Evolutionary conservation across 1,140 invertebrate genomes (phyloP).

Genomic region (Meteorus sp.): DNA sequence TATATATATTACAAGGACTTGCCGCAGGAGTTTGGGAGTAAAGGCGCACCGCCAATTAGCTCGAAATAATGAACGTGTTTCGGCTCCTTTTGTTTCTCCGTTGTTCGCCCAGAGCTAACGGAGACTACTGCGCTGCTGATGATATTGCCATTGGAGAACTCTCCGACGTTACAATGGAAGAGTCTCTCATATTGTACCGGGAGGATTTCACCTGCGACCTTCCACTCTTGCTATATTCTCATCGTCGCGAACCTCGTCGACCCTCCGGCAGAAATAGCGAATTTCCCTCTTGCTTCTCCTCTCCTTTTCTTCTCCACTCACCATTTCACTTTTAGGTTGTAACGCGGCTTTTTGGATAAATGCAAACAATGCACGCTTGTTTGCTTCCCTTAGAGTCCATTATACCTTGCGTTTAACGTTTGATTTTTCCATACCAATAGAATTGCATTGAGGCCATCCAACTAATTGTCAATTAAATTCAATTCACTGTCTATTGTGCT

Average conservation of each 20-base stretch:
- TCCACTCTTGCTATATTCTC: slow-evolving; percentile 14
- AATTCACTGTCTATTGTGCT: too few species aligned
- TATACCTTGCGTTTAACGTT: background rate
- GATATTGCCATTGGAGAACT: slow-evolving; percentile 41
- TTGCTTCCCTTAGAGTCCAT: slow-evolving; percentile 9
- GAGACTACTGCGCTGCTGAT: slow-evolving; percentile 11
- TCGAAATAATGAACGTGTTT: slow-evolving; percentile 61
- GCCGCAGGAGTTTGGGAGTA: slow-evolving; percentile 31
- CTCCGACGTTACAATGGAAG: slow-evolving; percentile 37
- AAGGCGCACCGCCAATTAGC: slow-evolving; percentile 58
- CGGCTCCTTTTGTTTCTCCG: slow-evolving; percentile 57
- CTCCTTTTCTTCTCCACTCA: background rate
- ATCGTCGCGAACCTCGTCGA: background rate
- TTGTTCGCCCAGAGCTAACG: slow-evolving; percentile 45
- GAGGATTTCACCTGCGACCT: slow-evolving; percentile 25
- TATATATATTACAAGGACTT: too few species aligned
- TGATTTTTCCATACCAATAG: background rate
- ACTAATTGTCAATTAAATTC: slow-evolving; percentile 31
- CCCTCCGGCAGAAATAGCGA: too few species aligned
- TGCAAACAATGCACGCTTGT: slow-evolving; percentile 16
- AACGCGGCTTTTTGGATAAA: slow-evolving; percentile 17
- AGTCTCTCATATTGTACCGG: slow-evolving; percentile 16
- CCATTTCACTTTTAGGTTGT: background rate
- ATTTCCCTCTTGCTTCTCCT: background rate
- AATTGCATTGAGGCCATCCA: background rate